Base-by-base conservation (phyloP, 2,888 invertebrate species). In the Leucoptera coffeella region DNA sequence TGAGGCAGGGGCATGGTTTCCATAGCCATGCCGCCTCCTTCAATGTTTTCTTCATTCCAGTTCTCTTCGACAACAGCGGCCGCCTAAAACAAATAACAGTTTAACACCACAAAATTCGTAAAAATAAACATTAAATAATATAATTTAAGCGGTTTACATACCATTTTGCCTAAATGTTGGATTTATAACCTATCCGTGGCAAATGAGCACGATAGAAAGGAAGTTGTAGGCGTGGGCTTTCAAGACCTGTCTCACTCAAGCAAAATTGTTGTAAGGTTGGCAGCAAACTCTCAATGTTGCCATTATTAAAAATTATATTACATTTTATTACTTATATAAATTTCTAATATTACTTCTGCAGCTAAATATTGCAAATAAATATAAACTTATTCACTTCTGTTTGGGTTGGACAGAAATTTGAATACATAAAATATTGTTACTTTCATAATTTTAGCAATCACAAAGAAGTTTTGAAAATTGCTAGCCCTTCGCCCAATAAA, bases 1-100 rank as follows among this genome's bases (percentile, higher is more conserved):
- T 52, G 61, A 10, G 40, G 80, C 74, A 41, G 60, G 51, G 45
- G 74, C 64, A 48, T 73, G 60, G 23, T 62, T 41, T 73, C 75
- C 31, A 73, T 57, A 41, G 61, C 65, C 52, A 65, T 64, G 51
- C 65, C 53, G 45, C 71, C 64, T 24, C 61, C 56, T 32, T 79
- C 79, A 32, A 67, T 65, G 39, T 50, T 62, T 32, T 69, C 71
- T 14, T 69, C 72, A 40, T 69, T 74, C 60, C 74, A 72, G 38
- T 75, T 77, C 40, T 64, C 67, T 30, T 76, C 75, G 35, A 69
- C 62, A 74, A 75, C 53, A 42, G 37, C 52, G 46, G 39, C 41
- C 43, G 39, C 50, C 65, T 67, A 58, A 56, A 65, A 47, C 34
- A 49, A 48, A 15, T 14, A 23, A n/a, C n/a, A n/a, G n/a, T n/a